Evolutionary conservation across 2,797 vertebrate genomes (phyloP), one percentile per base, ranked within the genome.

Genomic region (Psittacula echo): DNA sequence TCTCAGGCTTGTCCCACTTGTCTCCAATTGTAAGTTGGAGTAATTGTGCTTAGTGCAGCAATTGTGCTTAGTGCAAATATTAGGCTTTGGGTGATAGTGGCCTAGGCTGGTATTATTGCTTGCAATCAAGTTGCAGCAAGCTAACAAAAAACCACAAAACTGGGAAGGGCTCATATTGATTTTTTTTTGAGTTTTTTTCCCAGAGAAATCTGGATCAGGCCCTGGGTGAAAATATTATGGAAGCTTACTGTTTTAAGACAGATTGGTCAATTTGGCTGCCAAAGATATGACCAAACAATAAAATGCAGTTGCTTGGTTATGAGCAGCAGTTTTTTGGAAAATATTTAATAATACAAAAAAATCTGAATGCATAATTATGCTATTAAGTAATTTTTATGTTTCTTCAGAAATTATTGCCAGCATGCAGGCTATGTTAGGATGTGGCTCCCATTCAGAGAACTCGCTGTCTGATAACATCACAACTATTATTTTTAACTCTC

Each of bases 391-490:
- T 92, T 96, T 93, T 94, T 67, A 64, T 58, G 96, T 97, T 97
- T 98, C 97, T 98, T 98, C 93, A 95, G 88, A 92, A 85, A 87
- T 86, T 37, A n/a, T 86, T 70, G 50, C 34, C 58, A 85, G 44
- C 7, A 17, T 64, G 85, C 65, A 94, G 94, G 93, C 96, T 97
- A 93, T 96, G 96, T 97, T 91, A 96, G 95, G 97, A 97, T 96
- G 95, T 87, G 90, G 91, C 85, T 96, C 96, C 94, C 94, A 97
- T 95, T 92, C 97, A 94, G 97, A 98, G 96, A 95, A 95, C 96
- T 95, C 96, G 97, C 96, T 77, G 66, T 87, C 91, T 90, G 96
- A 97, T 97, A 98, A 95, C 94, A 94, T 97, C 96, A 65, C 62
- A 87, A 88, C 70, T 75, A 68, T 89, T 94, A 68, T 90, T 94